Evolutionary conservation across 2,888 invertebrate species (phyloP).

Genomic region (Latrodectus hesperus): DNA sequence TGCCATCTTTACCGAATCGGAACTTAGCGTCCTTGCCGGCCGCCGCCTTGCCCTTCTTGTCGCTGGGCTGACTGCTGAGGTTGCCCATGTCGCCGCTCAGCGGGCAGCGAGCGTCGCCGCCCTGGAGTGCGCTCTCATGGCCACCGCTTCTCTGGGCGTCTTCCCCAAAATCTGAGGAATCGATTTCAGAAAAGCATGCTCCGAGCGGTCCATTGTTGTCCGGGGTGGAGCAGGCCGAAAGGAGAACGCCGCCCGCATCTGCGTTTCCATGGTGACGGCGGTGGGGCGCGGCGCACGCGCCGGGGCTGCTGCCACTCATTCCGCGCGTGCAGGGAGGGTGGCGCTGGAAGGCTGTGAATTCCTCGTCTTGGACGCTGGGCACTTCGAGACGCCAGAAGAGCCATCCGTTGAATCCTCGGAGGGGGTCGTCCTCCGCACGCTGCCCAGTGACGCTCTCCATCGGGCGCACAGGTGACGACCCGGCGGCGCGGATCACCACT

Average conservation of each 20-base stretch:
- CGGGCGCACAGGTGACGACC: constrained; percentile 19
- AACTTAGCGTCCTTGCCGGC: constrained; percentile 29
- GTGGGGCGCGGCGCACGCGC: constrained; percentile 21
- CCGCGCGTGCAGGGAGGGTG: not conserved
- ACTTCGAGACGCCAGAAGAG: constrained; percentile 63
- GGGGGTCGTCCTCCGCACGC: not conserved
- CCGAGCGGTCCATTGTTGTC: constrained; percentile 10
- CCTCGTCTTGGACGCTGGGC: constrained; percentile 47
- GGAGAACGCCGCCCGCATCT: not conserved
- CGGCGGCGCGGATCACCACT: constrained; percentile 47
- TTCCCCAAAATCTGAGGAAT: constrained; percentile 30
- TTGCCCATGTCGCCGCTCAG: constrained; percentile 58
- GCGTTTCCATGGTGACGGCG: constrained; percentile 34
- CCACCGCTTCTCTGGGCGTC: constrained; percentile 1
- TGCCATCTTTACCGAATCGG: constrained; percentile 51
- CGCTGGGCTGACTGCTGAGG: constrained; percentile 66
- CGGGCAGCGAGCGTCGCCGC: not conserved
- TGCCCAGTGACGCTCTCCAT: not conserved
- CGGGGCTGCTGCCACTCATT: constrained; percentile 1
- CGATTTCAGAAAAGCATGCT: constrained; percentile 52
- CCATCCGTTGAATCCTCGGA: constrained; percentile 65
- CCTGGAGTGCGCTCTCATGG: not conserved
- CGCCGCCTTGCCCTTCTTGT: constrained; percentile 46
- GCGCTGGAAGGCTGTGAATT: constrained; percentile 24
- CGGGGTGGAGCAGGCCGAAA: constrained; percentile 6